Evolutionary conservation across 2,797 vertebrate genomes (phyloP).

Genomic region (Protonibea diacanthus): DNA sequence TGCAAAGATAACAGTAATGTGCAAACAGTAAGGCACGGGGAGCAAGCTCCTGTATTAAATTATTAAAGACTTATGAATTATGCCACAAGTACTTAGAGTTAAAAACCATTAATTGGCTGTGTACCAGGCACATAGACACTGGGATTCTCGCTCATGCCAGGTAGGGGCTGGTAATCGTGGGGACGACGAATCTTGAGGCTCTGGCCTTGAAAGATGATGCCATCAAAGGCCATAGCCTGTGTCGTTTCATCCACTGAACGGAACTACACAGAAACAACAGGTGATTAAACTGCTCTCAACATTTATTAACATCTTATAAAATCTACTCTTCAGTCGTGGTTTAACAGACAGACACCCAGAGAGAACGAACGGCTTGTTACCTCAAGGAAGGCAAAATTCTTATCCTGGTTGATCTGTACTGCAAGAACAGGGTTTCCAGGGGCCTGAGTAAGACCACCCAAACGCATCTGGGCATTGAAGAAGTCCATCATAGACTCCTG

Average conservation of each 20-base stretch:
- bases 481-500: constrained; percentile 98
- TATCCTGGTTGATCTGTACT: constrained; percentile 97
- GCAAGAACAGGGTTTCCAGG: constrained; percentile 95
- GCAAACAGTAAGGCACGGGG: constrained; percentile 17
- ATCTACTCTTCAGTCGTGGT: neutral
- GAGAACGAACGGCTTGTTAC: constrained; percentile 63
- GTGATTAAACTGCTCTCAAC: neutral
- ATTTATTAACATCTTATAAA: neutral
- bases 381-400: constrained; percentile 97
- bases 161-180: constrained; percentile 94
- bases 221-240: constrained; percentile 96
- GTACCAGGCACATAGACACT: constrained; percentile 95
- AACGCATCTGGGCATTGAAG: constrained; percentile 96
- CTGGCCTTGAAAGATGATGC: constrained; percentile 97
- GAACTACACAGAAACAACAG: constrained; percentile 83
- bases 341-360: neutral
- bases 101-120: constrained; percentile 80
- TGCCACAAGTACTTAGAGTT: constrained; percentile 75
- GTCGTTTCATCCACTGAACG: constrained; percentile 96
- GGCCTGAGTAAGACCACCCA: constrained; percentile 94
- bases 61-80: constrained; percentile 59
- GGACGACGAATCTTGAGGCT: constrained; percentile 95
- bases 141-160: constrained; percentile 95
- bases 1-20: constrained; percentile 10
- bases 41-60: constrained; percentile 12